Percentiles rank a stretch among this genome's conserved stretches.
These are phyloP conservation scores for Tachuris rubrigastra DNA, from an alignment of 2,113 vertebrate species.

Conservation along the genomic window DNA sequence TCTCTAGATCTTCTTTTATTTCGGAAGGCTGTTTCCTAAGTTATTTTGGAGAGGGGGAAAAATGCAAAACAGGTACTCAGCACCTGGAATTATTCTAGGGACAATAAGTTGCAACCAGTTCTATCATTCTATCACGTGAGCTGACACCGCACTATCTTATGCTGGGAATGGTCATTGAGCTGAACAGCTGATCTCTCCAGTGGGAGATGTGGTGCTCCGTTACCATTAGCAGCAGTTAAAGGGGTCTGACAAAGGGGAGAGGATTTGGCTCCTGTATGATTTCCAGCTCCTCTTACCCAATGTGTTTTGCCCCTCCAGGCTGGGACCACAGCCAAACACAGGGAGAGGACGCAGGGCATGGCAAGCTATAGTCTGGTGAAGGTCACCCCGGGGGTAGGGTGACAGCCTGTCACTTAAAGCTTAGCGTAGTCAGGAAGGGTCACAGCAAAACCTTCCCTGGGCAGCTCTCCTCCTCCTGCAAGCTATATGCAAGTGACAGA, in stretches of 20 bases:
- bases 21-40: background rate
- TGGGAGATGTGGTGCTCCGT: fast-evolving
- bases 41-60: background rate
- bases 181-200: background rate
- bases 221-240: background rate
- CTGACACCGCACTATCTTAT: background rate
- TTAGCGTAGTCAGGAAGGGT: fast-evolving
- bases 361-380: background rate
- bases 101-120: background rate
- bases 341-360: fast-evolving
- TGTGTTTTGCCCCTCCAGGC: background rate
- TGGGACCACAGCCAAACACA: background rate
- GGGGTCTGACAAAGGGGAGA: background rate
- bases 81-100: background rate
- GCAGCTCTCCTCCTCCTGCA: background rate
- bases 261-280: background rate
- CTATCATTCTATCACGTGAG: background rate
- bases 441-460: background rate
- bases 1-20: background rate
- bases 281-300: background rate
- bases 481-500: background rate
- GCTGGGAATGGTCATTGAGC: background rate
- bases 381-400: fast-evolving
- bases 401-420: background rate
- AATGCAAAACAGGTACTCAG: background rate